Conservation (phyloP, 2,888 invertebrate species). For the Athalia cordata region DNA sequence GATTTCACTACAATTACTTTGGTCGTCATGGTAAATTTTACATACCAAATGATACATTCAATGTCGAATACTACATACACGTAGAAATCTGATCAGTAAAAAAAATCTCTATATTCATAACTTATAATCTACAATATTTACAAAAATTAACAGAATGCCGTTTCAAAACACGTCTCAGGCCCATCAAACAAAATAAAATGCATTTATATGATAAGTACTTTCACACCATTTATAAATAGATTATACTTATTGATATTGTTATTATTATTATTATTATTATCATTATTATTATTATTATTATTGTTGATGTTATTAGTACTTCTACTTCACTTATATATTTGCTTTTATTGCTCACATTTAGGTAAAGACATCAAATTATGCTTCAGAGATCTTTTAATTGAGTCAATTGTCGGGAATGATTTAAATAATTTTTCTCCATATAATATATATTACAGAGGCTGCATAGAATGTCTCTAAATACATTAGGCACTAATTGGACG, state of each 20-base stretch:
- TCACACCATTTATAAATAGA: conserved; percentile 27
- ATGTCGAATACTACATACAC: conserved; percentile 64
- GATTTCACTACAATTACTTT: conserved; percentile 61
- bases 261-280: background rate
- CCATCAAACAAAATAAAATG: conserved; percentile 15
- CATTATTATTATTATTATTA: background rate
- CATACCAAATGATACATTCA: conserved; percentile 62
- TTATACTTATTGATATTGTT: conserved; percentile 29
- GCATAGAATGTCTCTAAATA: conserved; percentile 33
- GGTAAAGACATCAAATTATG: conserved; percentile 54
- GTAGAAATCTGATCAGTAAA: conserved; percentile 65
- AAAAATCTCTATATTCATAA: conserved; percentile 57
- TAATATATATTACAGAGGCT: conserved; percentile 23
- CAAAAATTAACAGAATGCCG: conserved; percentile 64
- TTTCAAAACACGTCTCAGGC: conserved; percentile 21
- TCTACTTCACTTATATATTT: conserved; percentile 22
- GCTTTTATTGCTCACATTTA: conserved; percentile 37
- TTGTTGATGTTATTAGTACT: background rate
- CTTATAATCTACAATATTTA: conserved; percentile 64
- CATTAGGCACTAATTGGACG: conserved; percentile 67
- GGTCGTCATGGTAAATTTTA: conserved; percentile 68
- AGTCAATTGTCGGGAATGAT: conserved; percentile 43
- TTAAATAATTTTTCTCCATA: conserved; percentile 17
- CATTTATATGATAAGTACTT: conserved; percentile 39
- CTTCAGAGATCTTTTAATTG: conserved; percentile 53